Conservation (phyloP, 2,797 vertebrate genomes). For the Erethizon dorsatum region DNA sequence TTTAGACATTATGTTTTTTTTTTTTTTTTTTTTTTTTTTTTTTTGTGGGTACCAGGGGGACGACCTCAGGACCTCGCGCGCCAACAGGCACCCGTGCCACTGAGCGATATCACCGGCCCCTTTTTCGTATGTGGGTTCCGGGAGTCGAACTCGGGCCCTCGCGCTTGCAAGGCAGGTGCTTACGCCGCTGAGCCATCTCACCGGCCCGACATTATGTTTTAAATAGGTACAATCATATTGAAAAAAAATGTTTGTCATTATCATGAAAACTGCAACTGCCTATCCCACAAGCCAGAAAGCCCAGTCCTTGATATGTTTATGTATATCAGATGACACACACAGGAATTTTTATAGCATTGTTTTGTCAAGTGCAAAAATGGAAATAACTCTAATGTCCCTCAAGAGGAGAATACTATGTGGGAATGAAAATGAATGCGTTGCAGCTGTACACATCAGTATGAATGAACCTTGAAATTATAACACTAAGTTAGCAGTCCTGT, state of each 20-base stretch:
- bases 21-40: too few species aligned
- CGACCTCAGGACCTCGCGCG: too few species aligned
- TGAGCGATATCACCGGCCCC: too few species aligned
- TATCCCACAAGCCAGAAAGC: neutral
- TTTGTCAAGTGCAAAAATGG: neutral
- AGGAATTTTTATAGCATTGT: neutral
- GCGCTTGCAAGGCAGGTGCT: too few species aligned
- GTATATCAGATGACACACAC: neutral
- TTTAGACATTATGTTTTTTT: slow-evolving; percentile 8
- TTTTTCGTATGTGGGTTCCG: too few species aligned
- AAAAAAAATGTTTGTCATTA: neutral
- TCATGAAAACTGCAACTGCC: neutral
- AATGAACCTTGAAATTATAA: neutral
- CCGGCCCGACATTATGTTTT: slow-evolving; percentile 2
- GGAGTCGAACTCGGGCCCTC: too few species aligned
- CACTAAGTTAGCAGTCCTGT: neutral
- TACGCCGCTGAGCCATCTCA: too few species aligned
- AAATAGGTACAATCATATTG: neutral
- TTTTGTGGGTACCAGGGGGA: too few species aligned
- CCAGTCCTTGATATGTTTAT: neutral
- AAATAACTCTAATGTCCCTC: neutral
- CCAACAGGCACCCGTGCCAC: too few species aligned
- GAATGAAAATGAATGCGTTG: neutral
- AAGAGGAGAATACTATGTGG: neutral
- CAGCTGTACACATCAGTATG: neutral